These are phyloP conservation scores for Protodeltote pygarga DNA, from an alignment of 2,888 invertebrate species.

Conservation along the genomic window DNA sequence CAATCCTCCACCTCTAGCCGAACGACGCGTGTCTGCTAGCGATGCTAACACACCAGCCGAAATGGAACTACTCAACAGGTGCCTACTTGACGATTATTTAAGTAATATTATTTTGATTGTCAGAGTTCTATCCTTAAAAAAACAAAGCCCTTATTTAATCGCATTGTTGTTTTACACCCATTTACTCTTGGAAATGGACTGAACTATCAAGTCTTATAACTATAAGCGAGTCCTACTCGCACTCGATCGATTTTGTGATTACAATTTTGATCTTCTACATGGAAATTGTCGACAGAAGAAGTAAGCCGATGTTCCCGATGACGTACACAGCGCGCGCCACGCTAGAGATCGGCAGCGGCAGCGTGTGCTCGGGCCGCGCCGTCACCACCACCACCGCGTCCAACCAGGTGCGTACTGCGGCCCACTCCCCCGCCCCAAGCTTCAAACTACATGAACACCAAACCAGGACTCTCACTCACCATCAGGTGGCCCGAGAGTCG, in stretches of 20 bases:
- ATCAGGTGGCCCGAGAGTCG: background rate
- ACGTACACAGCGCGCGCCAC: slow-evolving; percentile 85
- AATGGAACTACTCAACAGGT: slow-evolving; percentile 66
- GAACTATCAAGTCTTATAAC: no score
- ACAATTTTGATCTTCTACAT: slow-evolving; percentile 17
- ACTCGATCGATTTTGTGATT: no score
- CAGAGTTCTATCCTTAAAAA: no score
- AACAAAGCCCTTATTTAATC: no score
- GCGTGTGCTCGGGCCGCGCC: slow-evolving; percentile 83
- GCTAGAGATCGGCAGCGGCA: slow-evolving; percentile 84
- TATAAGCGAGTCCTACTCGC: no score
- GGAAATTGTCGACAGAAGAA: slow-evolving; percentile 72
- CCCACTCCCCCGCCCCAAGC: slow-evolving; percentile 10
- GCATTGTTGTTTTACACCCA: no score
- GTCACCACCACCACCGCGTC: slow-evolving; percentile 84
- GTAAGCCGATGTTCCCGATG: slow-evolving; percentile 81
- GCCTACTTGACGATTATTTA: no score
- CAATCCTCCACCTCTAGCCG: slow-evolving; percentile 82
- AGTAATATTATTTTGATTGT: no score
- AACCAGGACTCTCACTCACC: slow-evolving; percentile 17
- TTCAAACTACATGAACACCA: slow-evolving; percentile 13
- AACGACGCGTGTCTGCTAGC: slow-evolving; percentile 80
- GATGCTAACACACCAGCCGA: slow-evolving; percentile 75
- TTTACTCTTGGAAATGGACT: no score
- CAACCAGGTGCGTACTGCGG: slow-evolving; percentile 81